A percentile compares a stretch with the other conserved stretches of the same genome.
Evolutionary conservation across 2,888 invertebrate genomes (phyloP).

Genomic region (Drosophila nigricruria): DNA sequence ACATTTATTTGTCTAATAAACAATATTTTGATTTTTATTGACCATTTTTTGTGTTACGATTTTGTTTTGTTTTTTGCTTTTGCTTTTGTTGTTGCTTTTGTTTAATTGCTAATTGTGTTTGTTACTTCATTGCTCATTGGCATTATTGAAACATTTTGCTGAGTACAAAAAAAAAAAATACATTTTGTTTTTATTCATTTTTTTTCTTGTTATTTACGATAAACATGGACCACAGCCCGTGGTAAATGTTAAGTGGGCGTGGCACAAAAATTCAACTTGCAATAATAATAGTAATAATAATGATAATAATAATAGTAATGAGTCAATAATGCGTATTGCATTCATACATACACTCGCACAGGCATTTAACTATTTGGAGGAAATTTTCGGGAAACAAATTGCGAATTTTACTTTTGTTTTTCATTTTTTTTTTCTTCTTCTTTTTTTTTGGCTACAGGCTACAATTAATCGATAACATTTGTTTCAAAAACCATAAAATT

Average conservation of each 20-base stretch:
- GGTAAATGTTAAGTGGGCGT: conserved; percentile 18
- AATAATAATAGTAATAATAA: not conserved
- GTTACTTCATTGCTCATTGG: conserved; percentile 14
- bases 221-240: conserved; percentile 7
- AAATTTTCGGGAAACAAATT: conserved; percentile 31
- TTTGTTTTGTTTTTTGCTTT: conserved; percentile 15
- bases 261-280: conserved; percentile 44
- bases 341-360: conserved; percentile 22
- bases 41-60: conserved; percentile 49
- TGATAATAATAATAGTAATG: conserved; percentile 1
- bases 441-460: conserved; percentile 47
- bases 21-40: conserved; percentile 74
- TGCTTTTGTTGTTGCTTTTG: conserved; percentile 31
- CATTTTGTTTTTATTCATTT: not conserved
- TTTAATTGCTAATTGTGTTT: conserved; percentile 41
- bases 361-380: conserved; percentile 46
- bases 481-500: conserved; percentile 47
- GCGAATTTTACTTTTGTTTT: conserved; percentile 29
- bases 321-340: conserved; percentile 8
- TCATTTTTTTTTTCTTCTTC: conserved; percentile 13
- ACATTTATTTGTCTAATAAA: conserved; percentile 72
- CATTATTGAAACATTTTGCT: conserved; percentile 28
- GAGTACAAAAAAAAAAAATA: not conserved
- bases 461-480: conserved; percentile 57
- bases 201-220: not conserved